Conservation (phyloP, 23 tunicate species). For the Corella eumyota region DNA sequence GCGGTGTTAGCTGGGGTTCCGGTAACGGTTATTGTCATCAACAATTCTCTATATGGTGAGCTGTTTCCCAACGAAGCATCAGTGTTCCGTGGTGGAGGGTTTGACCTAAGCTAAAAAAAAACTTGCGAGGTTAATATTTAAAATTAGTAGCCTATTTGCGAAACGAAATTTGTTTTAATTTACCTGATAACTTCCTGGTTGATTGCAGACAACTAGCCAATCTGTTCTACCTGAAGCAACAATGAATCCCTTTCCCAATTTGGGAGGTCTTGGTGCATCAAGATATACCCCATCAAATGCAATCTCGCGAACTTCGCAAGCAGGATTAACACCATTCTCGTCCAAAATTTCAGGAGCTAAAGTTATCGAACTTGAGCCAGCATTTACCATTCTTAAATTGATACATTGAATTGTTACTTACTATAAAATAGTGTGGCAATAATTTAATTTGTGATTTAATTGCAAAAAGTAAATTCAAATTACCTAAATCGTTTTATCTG, state of each 20-base stretch:
- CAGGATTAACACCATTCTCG: not conserved
- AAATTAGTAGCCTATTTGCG: too few species aligned
- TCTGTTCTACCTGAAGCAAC: constrained; percentile 35
- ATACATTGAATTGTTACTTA: too few species aligned
- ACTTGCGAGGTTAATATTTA: not conserved
- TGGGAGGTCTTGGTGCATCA: constrained; percentile 2
- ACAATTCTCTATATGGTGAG: constrained; percentile 8
- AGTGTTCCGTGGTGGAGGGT: not conserved
- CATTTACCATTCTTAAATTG: too few species aligned
- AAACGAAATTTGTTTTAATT: too few species aligned
- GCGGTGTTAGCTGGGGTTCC: not conserved
- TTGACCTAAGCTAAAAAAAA: not conserved
- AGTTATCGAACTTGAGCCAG: too few species aligned
- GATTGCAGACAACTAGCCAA: constrained; percentile 34
- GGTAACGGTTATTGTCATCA: constrained; percentile 4
- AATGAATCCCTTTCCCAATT: constrained; percentile 11
- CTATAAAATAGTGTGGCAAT: too few species aligned
- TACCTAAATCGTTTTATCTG: constrained; percentile 13
- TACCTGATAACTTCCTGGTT: constrained; percentile 39
- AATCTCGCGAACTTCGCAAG: constrained; percentile 17
- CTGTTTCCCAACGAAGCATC: constrained; percentile 1
- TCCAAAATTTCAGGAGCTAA: too few species aligned
- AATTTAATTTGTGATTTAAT: too few species aligned
- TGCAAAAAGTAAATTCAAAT: not conserved
- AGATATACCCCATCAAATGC: constrained; percentile 21